Evolutionary conservation across 2,113 vertebrate genomes (phyloP), one percentile per base, ranked within the genome.

Genomic region (Oncorhynchus gorbuscha): DNA sequence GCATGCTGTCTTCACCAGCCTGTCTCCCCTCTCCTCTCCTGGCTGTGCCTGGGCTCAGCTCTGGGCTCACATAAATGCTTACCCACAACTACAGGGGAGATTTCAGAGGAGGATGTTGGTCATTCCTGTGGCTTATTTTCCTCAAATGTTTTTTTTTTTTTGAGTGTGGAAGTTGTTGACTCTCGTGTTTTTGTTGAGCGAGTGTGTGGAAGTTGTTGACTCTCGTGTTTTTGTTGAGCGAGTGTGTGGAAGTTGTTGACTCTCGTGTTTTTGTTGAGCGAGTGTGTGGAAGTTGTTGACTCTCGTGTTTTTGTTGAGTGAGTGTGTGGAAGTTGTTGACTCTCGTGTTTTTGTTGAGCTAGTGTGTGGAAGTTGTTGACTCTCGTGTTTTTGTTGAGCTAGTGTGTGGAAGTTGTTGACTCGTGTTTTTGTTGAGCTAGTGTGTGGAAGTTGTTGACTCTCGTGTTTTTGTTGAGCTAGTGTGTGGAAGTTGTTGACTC

Each of bases 1-100:
- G 79, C 66, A 48, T 26, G 74, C 77, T 75, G 83, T 85, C 84
- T 75, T 88, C 83, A 83, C 64, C 76, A 64, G 49, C 68, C 79
- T 77, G 16, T 12, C 61, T 65, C 9, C 9, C 35, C 39, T 45
- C 39, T 45, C 51, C 51, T 5, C 76, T 75, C 74, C 55, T 75
- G 8, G 14, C 26, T 32, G 12, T 72, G 71, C 75, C 72, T 78
- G 2, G 79, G 78, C 85, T 55, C 14, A 72, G 64, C 71, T 79
- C 68, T 83, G 51, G 64, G 82, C 59, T 71, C 32, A 69, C 74
- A 81, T 67, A 72, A 78, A 78, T 79, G 78, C 39, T 45, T 45
- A 79, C 72, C n/a, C 79, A 89, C 83, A 77, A 77, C 83, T 79
- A 77, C 65, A 75, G 26, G 73, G 26, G 48, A 77, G 66, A 69